phyloP scores from a whole-genome alignment of 2,113 vertebrate genomes.

The Silurus asotus region DNA sequence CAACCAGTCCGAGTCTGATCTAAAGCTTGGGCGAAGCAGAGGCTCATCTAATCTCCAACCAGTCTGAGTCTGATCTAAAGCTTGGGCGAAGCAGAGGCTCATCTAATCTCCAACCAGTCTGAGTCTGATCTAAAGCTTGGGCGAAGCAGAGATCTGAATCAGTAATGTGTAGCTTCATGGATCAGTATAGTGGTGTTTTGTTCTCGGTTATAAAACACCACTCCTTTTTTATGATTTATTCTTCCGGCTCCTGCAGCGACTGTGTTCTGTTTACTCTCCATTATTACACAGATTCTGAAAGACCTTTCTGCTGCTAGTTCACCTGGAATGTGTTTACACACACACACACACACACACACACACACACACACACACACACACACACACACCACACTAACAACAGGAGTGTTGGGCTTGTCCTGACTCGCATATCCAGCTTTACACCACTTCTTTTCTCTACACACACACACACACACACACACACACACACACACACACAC shows the following conservation, averaged over 20 bases:
- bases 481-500: no score
- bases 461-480: not conserved
- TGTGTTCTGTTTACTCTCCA: not conserved
- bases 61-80: not conserved
- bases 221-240: not conserved
- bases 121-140: not conserved
- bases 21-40: not conserved
- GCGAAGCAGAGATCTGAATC: not conserved
- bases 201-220: not conserved
- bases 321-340: not conserved
- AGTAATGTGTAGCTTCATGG: not conserved
- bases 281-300: not conserved
- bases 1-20: no score
- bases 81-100: not conserved
- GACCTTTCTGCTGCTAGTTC: not conserved
- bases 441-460: slow-evolving; percentile 1
- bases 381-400: slow-evolving; percentile 29
- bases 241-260: not conserved
- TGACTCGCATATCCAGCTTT: slow-evolving; percentile 49
- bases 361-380: slow-evolving; percentile 22
- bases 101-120: not conserved
- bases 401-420: slow-evolving; percentile 44
- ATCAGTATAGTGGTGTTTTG: not conserved
- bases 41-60: not conserved
- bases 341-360: not conserved